These are phyloP conservation scores for Cancer borealis DNA, from an alignment of 2,888 invertebrate species.

Conservation along the genomic window DNA sequence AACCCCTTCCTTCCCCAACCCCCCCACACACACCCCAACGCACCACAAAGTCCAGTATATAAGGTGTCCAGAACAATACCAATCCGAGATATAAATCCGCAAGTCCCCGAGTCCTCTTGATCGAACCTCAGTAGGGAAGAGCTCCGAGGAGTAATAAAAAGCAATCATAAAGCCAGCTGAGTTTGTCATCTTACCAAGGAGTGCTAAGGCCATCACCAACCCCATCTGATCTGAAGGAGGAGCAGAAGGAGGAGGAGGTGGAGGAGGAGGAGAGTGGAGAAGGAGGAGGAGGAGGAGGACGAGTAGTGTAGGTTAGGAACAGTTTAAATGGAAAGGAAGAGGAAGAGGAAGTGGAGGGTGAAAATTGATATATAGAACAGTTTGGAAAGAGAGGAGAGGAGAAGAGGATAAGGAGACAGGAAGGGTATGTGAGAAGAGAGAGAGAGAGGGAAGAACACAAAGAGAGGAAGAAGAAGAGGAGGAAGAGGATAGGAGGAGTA, in stretches of 20 bases:
- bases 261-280: not conserved
- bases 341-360: not conserved
- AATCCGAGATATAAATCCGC: conserved; percentile 40
- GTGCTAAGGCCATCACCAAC: conserved; percentile 59
- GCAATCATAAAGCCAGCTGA: conserved; percentile 56
- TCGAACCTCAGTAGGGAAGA: conserved; percentile 69
- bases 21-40: not conserved
- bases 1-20: not conserved
- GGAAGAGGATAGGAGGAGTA: no score
- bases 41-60: conserved; percentile 55
- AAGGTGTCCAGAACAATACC: conserved; percentile 61
- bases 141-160: conserved; percentile 59
- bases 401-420: conserved; percentile 39
- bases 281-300: not conserved
- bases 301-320: not conserved
- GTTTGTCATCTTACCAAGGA: conserved; percentile 68
- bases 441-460: not conserved
- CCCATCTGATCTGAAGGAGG: conserved; percentile 26
- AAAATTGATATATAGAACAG: not conserved
- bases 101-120: conserved; percentile 46
- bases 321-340: not conserved
- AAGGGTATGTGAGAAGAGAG: conserved; percentile 35
- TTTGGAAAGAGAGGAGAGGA: not conserved
- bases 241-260: not conserved
- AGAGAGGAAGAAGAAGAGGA: not conserved